Conservation (phyloP, 2,888 invertebrate species). For the Cybosia mesomella region DNA sequence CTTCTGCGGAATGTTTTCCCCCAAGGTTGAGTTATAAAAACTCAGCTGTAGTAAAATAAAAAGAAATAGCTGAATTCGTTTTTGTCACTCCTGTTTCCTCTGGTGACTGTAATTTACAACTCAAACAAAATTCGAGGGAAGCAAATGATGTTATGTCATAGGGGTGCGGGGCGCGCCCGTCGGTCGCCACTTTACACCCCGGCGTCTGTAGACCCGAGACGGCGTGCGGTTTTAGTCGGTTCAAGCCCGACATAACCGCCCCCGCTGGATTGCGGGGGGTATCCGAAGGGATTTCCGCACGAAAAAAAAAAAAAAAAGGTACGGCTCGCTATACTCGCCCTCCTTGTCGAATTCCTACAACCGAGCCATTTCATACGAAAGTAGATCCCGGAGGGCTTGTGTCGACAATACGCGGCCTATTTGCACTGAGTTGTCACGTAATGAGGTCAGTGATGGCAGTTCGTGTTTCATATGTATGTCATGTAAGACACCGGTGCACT, state of each 20-base stretch:
- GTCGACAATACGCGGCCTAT: constrained; percentile 6
- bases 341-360: background rate
- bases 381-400: background rate
- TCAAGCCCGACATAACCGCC: too few species aligned
- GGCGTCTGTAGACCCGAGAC: too few species aligned
- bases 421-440: constrained; percentile 32
- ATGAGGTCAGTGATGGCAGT: constrained; percentile 24
- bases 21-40: background rate
- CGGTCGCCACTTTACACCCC: too few species aligned
- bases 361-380: background rate
- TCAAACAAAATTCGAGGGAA: constrained; percentile 12
- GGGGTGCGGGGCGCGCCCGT: background rate
- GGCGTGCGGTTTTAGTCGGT: too few species aligned
- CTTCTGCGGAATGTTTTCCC: background rate
- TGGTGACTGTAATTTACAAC: background rate
- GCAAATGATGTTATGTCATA: background rate
- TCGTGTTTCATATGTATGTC: background rate
- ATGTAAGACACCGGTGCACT: constrained; percentile 14
- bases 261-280: too few species aligned
- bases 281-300: too few species aligned
- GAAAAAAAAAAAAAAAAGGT: too few species aligned
- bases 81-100: background rate
- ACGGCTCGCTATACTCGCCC: background rate
- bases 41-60: background rate
- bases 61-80: background rate